Conservation (phyloP, 2,797 vertebrate genomes). For the Emydoidea blandingii region DNA sequence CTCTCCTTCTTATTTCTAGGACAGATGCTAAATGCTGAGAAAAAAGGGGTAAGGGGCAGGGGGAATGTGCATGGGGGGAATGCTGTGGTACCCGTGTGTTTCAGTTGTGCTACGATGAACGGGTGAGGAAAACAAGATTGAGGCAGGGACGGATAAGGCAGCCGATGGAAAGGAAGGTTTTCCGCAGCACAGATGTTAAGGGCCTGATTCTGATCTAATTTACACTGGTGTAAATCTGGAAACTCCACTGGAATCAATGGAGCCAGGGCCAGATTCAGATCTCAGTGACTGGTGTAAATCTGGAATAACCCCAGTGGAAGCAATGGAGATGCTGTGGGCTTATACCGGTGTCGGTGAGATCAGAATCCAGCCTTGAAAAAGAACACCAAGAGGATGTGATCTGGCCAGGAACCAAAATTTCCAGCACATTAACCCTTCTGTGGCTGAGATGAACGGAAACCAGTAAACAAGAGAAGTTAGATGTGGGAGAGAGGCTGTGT, state of each 20-base stretch:
- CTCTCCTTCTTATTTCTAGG: neutral
- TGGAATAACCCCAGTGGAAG: neutral
- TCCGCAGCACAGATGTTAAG: accelerated
- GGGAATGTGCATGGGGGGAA: neutral
- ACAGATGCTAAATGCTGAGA: accelerated
- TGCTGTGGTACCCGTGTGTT: neutral
- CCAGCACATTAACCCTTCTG: neutral
- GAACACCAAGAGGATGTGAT: neutral
- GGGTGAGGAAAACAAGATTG: neutral
- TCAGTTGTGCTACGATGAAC: neutral
- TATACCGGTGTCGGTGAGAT: neutral
- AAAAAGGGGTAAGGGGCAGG: neutral
- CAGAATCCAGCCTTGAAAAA: neutral
- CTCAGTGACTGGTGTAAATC: accelerated
- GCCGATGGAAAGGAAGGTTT: neutral
- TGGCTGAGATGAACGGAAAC: neutral
- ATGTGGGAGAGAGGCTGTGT: neutral
- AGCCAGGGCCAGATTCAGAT: neutral
- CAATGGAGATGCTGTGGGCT: neutral
- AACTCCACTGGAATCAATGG: neutral
- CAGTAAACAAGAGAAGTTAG: neutral
- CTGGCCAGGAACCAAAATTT: neutral
- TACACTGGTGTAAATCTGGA: neutral
- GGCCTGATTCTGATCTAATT: neutral
- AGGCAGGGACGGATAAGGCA: neutral